These are phyloP conservation scores for Nysson spinosus DNA, from an alignment of 2,888 invertebrate species.

Conservation along the genomic window DNA sequence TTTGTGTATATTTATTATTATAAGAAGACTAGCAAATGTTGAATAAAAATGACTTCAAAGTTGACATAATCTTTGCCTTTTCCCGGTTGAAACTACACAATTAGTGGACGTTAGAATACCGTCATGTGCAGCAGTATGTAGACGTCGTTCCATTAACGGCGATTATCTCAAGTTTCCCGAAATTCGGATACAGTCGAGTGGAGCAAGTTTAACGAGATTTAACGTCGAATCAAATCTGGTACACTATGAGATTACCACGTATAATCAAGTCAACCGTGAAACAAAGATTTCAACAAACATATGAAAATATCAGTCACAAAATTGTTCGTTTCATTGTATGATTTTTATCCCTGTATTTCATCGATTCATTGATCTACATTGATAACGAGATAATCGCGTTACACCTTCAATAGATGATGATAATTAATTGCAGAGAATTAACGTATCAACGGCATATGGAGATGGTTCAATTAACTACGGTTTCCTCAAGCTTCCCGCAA, in stretches of 20 bases:
- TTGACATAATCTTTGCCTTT: conserved; percentile 5
- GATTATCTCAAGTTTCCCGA: conserved; percentile 45
- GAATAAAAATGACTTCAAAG: not conserved
- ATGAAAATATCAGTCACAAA: too few species aligned
- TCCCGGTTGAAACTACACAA: conserved; percentile 9
- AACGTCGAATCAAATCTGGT: conserved; percentile 22
- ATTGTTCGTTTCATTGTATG: too few species aligned
- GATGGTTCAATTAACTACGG: conserved; percentile 38
- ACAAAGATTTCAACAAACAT: not conserved
- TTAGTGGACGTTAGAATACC: conserved; percentile 12
- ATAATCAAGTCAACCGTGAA: conserved; percentile 6
- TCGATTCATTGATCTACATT: not conserved
- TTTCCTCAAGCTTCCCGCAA: conserved; percentile 44
- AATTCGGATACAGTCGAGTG: conserved; percentile 40
- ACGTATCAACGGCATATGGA: conserved; percentile 24
- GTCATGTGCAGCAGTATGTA: conserved; percentile 12
- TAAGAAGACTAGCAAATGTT: not conserved
- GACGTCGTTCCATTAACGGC: conserved; percentile 51
- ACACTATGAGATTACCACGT: not conserved
- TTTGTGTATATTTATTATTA: too few species aligned
- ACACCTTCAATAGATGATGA: conserved; percentile 5
- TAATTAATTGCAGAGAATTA: conserved; percentile 10
- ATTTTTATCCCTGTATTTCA: too few species aligned
- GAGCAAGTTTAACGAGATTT: conserved; percentile 44
- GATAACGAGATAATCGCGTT: conserved; percentile 28